Conservation (phyloP, 2,888 invertebrate genomes). For the Agrenia bidenticulata region DNA sequence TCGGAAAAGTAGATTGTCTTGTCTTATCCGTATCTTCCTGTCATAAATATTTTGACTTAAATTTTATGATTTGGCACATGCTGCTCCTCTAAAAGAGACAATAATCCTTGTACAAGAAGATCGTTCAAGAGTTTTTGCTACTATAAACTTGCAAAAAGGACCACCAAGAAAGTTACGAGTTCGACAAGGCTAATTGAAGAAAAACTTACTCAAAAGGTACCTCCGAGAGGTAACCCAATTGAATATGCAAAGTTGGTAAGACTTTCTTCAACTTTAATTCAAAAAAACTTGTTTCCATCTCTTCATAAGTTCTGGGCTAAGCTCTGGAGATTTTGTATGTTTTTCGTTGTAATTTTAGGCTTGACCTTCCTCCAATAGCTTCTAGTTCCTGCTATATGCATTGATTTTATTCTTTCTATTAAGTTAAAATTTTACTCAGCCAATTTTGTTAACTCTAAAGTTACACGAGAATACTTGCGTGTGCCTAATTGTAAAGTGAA, state of each 20-base stretch:
- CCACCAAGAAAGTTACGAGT: slow-evolving; percentile 18
- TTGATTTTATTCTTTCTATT: too few relatives aligned
- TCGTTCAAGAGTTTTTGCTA: neutral
- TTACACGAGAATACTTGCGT: neutral
- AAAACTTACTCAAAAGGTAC: neutral
- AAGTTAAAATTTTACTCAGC: too few relatives aligned
- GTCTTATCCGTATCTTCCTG: slow-evolving; percentile 11
- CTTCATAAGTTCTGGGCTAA: too few relatives aligned
- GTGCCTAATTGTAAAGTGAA: slow-evolving; percentile 19
- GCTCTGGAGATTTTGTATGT: neutral
- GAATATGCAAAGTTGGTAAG: neutral
- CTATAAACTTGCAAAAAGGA: slow-evolving; percentile 16
- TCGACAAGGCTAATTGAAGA: slow-evolving; percentile 1
- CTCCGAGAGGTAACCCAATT: slow-evolving; percentile 5
- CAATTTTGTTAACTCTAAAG: too few relatives aligned
- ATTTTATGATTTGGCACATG: slow-evolving; percentile 24
- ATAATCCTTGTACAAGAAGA: neutral
- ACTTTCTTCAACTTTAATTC: neutral
- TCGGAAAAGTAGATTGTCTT: slow-evolving; percentile 9
- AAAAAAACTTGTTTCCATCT: slow-evolving; percentile 8
- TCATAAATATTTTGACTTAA: slow-evolving; percentile 23
- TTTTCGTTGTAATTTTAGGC: too few relatives aligned
- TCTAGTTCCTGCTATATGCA: too few relatives aligned
- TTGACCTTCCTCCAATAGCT: too few relatives aligned
- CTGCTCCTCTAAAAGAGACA: slow-evolving; percentile 11